A percentile compares a stretch with the other conserved stretches of the same genome.
Evolutionary conservation across 2,888 invertebrate species (phyloP).

Genomic region (Dioctria linearis): DNA sequence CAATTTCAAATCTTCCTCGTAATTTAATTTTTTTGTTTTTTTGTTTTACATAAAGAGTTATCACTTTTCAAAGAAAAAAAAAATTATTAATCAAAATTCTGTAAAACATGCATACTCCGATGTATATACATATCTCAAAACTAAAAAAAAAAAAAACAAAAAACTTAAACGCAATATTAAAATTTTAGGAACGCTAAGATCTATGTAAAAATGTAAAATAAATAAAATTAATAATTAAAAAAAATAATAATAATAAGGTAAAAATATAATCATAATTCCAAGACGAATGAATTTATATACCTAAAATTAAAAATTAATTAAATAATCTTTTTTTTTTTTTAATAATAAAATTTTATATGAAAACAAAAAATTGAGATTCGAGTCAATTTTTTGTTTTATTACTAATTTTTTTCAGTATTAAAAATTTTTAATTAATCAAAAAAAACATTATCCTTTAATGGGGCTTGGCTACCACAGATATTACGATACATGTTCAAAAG

Average conservation of each 20-base stretch:
- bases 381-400: constrained; percentile 47
- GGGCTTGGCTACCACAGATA: constrained; percentile 63
- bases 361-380: constrained; percentile 48
- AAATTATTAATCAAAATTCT: no score
- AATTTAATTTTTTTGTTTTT: no score
- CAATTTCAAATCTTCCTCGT: no score
- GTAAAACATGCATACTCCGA: constrained; percentile 3
- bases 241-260: constrained; percentile 59
- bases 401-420: constrained; percentile 17
- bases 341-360: neutral
- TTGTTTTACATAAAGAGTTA: no score
- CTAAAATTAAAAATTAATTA: constrained; percentile 57
- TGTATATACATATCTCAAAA: neutral
- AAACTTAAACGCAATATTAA: neutral
- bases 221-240: neutral
- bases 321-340: constrained; percentile 21
- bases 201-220: neutral
- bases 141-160: constrained; percentile 67
- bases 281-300: constrained; percentile 63
- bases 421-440: constrained; percentile 13
- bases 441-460: constrained; percentile 22
- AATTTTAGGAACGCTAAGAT: constrained; percentile 9
- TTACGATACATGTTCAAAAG: constrained; percentile 58
- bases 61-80: no score
- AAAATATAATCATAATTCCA: constrained; percentile 68